Conservation (phyloP, 2,113 vertebrate species). For the Xiphias gladius region DNA sequence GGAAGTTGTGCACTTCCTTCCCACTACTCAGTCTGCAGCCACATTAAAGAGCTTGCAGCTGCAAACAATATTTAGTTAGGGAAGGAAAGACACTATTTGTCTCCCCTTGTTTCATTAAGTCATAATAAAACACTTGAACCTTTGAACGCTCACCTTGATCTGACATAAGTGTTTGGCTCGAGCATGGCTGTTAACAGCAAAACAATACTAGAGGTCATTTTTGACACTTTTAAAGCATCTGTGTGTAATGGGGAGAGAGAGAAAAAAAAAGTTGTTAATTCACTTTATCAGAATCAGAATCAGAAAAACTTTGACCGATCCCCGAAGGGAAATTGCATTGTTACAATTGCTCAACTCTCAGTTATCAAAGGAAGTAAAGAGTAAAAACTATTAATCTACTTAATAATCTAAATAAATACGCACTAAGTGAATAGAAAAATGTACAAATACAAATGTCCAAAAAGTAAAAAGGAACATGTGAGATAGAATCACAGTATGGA, state of each 20-base stretch:
- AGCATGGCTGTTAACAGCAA: not conserved
- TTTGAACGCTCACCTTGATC: slow-evolving; percentile 33
- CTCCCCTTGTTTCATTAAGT: slow-evolving; percentile 54
- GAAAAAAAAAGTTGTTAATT: slow-evolving; percentile 3
- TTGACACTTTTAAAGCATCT: slow-evolving; percentile 23
- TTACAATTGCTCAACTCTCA: no score
- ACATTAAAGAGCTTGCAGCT: slow-evolving; percentile 28
- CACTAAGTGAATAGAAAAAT: no score
- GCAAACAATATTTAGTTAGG: slow-evolving; percentile 53
- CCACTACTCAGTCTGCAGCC: slow-evolving; percentile 1
- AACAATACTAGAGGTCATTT: slow-evolving; percentile 14
- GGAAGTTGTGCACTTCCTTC: slow-evolving; percentile 8
- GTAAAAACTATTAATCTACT: no score
- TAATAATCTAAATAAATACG: no score
- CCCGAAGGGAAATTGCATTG: no score
- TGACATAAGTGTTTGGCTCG: slow-evolving; percentile 24
- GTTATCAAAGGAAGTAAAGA: no score
- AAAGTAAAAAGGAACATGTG: no score
- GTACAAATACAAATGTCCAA: no score
- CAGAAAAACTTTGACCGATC: no score
- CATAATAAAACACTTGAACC: slow-evolving; percentile 58
- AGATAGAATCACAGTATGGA: no score
- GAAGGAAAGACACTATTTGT: slow-evolving; percentile 46
- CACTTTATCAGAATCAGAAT: not conserved
- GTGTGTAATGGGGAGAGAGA: not conserved